A percentile compares a stretch with the other conserved stretches of the same genome.
phyloP scores from a whole-genome alignment of 2,113 vertebrate genomes.

The Paratilapia polleni region DNA sequence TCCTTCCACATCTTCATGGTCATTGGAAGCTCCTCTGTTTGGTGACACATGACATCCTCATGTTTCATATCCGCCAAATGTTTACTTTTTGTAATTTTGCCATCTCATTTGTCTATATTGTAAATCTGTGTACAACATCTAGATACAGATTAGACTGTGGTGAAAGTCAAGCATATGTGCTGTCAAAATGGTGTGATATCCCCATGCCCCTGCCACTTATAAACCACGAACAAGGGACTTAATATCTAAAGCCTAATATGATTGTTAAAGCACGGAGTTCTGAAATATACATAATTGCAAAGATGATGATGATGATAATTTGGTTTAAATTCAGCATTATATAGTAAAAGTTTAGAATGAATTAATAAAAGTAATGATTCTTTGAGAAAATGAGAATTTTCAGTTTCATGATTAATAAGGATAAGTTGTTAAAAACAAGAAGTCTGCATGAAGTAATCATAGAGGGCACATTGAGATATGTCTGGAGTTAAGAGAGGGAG shows the following conservation, averaged over 20 bases:
- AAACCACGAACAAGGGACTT: not conserved
- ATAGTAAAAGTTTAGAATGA: not conserved
- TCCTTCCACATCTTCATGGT: not conserved
- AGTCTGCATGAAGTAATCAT: not conserved
- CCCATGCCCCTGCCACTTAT: not conserved
- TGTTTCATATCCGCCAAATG: not conserved
- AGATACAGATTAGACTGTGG: not conserved
- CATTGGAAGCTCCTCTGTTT: not conserved
- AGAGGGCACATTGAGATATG: not conserved
- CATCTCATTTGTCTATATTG: not conserved
- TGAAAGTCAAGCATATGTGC: not conserved
- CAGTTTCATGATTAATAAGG: not conserved
- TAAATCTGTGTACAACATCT: not conserved
- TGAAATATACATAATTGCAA: rapidly evolving
- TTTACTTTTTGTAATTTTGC: not conserved
- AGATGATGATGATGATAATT: not conserved
- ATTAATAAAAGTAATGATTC: not conserved
- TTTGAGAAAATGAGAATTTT: not conserved
- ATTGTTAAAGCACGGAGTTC: not conserved
- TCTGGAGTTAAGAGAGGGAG: not conserved
- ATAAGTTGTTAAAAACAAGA: not conserved
- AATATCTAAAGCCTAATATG: not conserved
- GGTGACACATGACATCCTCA: not conserved
- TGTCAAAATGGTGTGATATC: not conserved
- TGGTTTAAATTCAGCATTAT: not conserved